Evolutionary conservation across 2,888 invertebrate genomes (phyloP), one percentile per base, ranked within the genome.

Genomic region (Caradrina kadenii): DNA sequence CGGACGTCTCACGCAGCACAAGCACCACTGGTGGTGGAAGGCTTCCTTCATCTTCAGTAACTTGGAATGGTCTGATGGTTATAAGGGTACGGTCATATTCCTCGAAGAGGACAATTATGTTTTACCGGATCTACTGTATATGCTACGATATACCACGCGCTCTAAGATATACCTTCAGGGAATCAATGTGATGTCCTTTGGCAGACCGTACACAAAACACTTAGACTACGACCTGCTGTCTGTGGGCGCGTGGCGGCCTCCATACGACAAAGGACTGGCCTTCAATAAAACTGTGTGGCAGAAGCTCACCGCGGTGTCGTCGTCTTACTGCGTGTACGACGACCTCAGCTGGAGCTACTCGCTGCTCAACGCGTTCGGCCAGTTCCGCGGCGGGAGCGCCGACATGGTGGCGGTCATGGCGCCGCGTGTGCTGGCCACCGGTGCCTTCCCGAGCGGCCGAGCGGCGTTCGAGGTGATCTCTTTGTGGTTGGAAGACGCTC

Each of bases 11-110:
- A 68, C 84, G 2, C 88, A 92, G 77, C 77, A 76, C 70, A 92
- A 92, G 73, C 91, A 90, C 56, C 92, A 92, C 79, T 92, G 92
- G 92, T 92, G 92, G 92, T 92, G 92, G 92, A 90, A 84, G 54
- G 91, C 88, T 1, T 79, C 86, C 71, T 86, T 85, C 53, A 81
- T 92, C n/a, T 92, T 92, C 69, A 81, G 84, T 22, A 65, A 60
- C 11, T 49, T 86, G 53, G 75, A 78, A 15, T 85, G 86, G 86
- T 78, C 86, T 5, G 49, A 56, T 1, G 35, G 17, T 1, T 83
- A 86, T 60, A 78, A 67, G 5, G 87, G 86, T 6, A 76, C 85
- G 6, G 89, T 89, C 1, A 59, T 91, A 21, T 92, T 92, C 63
- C 72, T 92, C 15, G 88, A 90, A 56, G 91, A 92, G 71, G 81